These are phyloP conservation scores for Spheniscus humboldti DNA, from an alignment of 2,797 vertebrate genomes.

Conservation along the genomic window DNA sequence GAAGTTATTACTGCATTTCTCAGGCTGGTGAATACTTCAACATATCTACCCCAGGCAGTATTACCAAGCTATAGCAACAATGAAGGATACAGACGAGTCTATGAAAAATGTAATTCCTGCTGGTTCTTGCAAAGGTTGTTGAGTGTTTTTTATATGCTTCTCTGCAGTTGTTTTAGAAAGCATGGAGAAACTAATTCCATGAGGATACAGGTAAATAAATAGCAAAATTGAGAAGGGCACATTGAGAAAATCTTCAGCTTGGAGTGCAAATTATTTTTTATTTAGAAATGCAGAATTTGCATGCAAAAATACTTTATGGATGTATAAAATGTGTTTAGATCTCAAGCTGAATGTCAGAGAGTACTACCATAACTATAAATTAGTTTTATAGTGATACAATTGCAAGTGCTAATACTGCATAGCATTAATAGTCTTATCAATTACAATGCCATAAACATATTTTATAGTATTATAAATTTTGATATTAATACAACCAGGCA, in stretches of 20 bases:
- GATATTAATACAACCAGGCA: conserved; percentile 46
- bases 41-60: not conserved
- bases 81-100: not conserved
- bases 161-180: not conserved
- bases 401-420: not conserved
- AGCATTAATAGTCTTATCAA: conserved; percentile 55
- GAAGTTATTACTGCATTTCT: not conserved
- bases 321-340: not conserved
- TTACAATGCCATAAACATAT: conserved; percentile 43
- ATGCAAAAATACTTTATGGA: not conserved
- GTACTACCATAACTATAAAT: conserved; percentile 26
- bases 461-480: conserved; percentile 51
- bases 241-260: not conserved
- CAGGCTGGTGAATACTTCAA: not conserved
- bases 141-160: not conserved
- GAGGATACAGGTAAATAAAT: not conserved
- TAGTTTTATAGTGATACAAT: conserved; percentile 38
- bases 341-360: not conserved
- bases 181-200: not conserved
- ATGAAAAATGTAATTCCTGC: not conserved
- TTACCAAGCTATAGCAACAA: not conserved
- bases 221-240: not conserved
- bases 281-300: conserved; percentile 11
- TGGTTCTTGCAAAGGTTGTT: not conserved
- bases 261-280: not conserved